Base-by-base conservation (phyloP, 2,888 invertebrate species). In the Diaperis boleti region DNA sequence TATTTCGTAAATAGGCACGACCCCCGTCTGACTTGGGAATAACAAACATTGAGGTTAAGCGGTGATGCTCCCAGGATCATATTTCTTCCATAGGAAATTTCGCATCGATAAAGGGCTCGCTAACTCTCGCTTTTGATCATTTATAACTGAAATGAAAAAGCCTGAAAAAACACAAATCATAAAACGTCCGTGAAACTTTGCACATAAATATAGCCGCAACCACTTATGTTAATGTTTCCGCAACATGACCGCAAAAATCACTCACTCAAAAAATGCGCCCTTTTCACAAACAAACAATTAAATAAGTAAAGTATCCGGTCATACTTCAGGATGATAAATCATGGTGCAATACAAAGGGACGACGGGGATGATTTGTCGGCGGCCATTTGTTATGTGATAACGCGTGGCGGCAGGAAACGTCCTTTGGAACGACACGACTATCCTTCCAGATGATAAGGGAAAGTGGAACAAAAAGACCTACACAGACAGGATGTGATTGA, bases 301-400 rank as follows among this genome's bases (percentile, higher is more conserved):
- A 76, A 78, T 78, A 78, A 77, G 76, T 77, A 79, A 78, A 78
- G 77, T 76, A 76, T 79, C 79, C 79, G 77, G 72, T 68, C 67
- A 67, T 66, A 70, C 66, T 69, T 64, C 57, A 29, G 41, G 42
- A 64, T 65, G 57, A 70, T 73, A 72, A 74, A 73, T 73, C 74
- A 73, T 67, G 62, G 50, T 55, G 67, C 55, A 63, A 59, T 69
- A 62, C 67, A 69, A 68, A 64, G 67, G 68, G 62, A 60, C 62
- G 65, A 59, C 59, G 62, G 66, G 70, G 74, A 78, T 77, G 78
- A 78, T 79, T 79, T 78, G 78, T 78, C 77, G 75, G 67, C 68
- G 71, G 73, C 76, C 77, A 77, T 79, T 79, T 78, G 76, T 79
- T 79, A 78, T 76, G 69, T 70, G 72, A 72, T 63, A 68, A 69